Evolutionary conservation across 2,797 vertebrate species (phyloP).

Genomic region (Schizopygopsis pylzovi): DNA sequence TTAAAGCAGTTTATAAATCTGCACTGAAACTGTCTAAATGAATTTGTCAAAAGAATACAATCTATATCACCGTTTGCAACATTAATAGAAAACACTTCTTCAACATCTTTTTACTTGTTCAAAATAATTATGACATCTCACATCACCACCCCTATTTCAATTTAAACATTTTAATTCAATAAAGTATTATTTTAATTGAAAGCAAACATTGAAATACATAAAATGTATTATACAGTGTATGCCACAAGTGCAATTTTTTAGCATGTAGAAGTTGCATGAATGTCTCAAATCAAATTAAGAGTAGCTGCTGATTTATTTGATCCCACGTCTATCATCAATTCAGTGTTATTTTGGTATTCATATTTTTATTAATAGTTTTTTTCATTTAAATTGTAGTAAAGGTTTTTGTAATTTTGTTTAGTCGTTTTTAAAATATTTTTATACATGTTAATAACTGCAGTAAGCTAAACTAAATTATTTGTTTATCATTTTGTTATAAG

Average conservation of each 20-base stretch:
- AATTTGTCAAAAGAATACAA: background rate
- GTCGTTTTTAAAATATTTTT: background rate
- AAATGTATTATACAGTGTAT: background rate
- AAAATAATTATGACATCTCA: background rate
- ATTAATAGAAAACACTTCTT: background rate
- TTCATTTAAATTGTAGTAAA: background rate
- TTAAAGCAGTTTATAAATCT: background rate
- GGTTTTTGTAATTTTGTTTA: background rate
- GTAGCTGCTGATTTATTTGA: background rate
- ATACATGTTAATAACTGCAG: background rate
- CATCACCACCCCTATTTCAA: background rate
- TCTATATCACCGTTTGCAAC: background rate
- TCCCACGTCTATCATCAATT: background rate
- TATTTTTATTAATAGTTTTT: background rate
- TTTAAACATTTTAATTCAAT: background rate
- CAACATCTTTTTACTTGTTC: background rate
- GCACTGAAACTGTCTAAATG: constrained; percentile 11
- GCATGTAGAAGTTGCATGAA: background rate
- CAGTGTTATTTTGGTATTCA: background rate
- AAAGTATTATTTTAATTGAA: background rate
- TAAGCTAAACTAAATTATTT: background rate
- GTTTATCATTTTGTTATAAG: background rate
- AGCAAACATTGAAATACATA: background rate
- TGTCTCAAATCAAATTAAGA: background rate
- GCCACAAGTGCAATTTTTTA: background rate